Percentiles rank a stretch among this genome's conserved stretches.
These are phyloP conservation scores for Eublepharis macularius DNA, from an alignment of 2,113 vertebrate genomes.

Conservation along the genomic window DNA sequence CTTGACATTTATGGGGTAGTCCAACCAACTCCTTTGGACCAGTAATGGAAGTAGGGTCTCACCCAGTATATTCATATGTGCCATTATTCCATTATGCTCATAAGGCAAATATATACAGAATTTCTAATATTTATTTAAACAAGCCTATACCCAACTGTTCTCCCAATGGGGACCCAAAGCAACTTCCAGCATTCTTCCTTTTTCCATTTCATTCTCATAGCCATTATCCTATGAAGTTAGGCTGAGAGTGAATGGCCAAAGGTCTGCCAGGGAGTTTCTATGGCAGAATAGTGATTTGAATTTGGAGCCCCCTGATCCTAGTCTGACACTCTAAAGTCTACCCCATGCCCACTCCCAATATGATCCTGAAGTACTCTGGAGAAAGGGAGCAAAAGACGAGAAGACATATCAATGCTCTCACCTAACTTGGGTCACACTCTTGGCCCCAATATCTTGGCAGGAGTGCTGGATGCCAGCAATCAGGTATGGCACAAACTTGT, in stretches of 20 bases:
- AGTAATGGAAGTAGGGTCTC: not conserved
- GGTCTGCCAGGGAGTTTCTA: too few relatives aligned
- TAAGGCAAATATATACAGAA: not conserved
- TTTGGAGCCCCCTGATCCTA: too few relatives aligned
- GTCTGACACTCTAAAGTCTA: too few relatives aligned
- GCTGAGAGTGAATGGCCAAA: too few relatives aligned
- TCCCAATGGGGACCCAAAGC: too few relatives aligned
- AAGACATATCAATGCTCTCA: conserved; percentile 57
- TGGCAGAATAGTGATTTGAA: too few relatives aligned
- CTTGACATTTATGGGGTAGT: not conserved
- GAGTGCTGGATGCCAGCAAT: conserved; percentile 96
- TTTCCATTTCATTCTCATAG: too few relatives aligned
- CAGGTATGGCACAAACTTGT: conserved; percentile 96
- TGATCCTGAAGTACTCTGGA: accelerated
- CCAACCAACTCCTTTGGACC: not conserved
- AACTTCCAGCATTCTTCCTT: too few relatives aligned
- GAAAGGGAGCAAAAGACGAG: not conserved
- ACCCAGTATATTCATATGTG: accelerated
- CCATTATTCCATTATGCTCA: not conserved
- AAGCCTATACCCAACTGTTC: too few relatives aligned
- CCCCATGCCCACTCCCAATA: too few relatives aligned
- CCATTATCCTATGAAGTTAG: too few relatives aligned
- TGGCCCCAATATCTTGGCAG: conserved; percentile 96
- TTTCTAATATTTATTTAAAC: too few relatives aligned
- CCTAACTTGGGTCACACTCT: conserved; percentile 95